Base-by-base conservation (phyloP, 2,888 invertebrate genomes). In the Polia nebulosa region DNA sequence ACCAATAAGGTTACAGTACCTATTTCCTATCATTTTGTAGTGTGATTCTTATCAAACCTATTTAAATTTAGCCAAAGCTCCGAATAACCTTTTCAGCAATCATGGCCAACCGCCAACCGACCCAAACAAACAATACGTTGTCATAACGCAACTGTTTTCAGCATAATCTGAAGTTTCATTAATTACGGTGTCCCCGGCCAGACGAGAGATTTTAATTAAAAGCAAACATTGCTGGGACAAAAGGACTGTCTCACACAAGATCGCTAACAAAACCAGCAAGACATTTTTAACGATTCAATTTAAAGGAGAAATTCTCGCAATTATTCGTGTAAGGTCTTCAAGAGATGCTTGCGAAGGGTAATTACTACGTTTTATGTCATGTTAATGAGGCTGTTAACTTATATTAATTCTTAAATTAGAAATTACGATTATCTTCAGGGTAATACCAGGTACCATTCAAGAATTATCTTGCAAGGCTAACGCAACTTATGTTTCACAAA, bases 141-240 rank as follows among this genome's bases (percentile, higher is more conserved):
- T 81, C 73, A 80, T 76, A 84, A 74, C 66, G 41, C 47, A 70
- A 82, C 60, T 70, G 75, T 75, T 70, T 39, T 64, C 62, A 44
- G 58, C 60, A 57, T 76, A 76, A 78, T 79, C 74, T 68, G 34
- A 65, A 81, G 72, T 81, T 82, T 72, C 71, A 78, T 84, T 82
- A 82, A 82, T 83, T 80, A 80, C 65, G 32, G 22, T 49, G 58
- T 45, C 39, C 57, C 70, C 8, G 41, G 36, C 51, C 20, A 65
- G 81, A 80, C 85, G 82, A 85, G 85, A 84, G 84, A 81, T 83
- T 87, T 89, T 89, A 90, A 90, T 90, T 90, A 90, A 90, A 90
- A 80, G 82, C 87, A 88, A 90, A 90, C 88, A 88, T 81, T 83
- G 78, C 47, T 55, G 58, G 78, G 73, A 85, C 84, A 87, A 85